Base-by-base conservation (phyloP, 2,797 vertebrate genomes). In the Urocyon cinereoargenteus region DNA sequence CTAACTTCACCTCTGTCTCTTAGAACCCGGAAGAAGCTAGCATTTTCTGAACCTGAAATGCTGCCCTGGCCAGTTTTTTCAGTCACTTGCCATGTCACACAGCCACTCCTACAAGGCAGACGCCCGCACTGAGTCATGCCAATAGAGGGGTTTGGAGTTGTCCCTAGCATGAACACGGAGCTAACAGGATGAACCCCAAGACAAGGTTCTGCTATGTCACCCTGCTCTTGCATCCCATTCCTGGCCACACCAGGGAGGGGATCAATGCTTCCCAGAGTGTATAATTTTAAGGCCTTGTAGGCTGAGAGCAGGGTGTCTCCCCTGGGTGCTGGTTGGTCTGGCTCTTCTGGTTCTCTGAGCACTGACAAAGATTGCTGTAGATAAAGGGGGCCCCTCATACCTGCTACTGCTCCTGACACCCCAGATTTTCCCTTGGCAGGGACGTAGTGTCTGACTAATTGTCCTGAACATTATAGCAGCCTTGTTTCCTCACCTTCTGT, bases 271-370 rank as follows among this genome's bases (percentile, higher is more conserved):
- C 49, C 28, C 49, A 28, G 3, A 51, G 2, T 1, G 11, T 36
- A 21, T 0, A 13, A 13, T 11, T 51, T n/a, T 19, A n/a, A 53
- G 18, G 5, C 2, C 4, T 2, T 10, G 5, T 14, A 3, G 1
- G 0, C 4, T 81, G 3, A 84, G 55, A 59, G 31, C 31, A 10
- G 64, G 45, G 11, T 28, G 36, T 70, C 36, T 68, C 61, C 45
- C n/a, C 70, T 16, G 11, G 83, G 34, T 22, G 22, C 61, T 22
- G 51, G n/a, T 21, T 22, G 51, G 24, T 21, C 49, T 57, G 49
- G 3, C 28, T 68, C n/a, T 24, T 6, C 10, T 66, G 49, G 15
- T 40, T 21, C 72, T 57, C 72, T 68, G 34, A 15, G 21, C 3
- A 26, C 0, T 34, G 10, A 45, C 34, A 53, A 11, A 86, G 11